These are phyloP conservation scores for Margaritifera margaritifera DNA, from an alignment of 2,888 invertebrate species.

Conservation along the genomic window DNA sequence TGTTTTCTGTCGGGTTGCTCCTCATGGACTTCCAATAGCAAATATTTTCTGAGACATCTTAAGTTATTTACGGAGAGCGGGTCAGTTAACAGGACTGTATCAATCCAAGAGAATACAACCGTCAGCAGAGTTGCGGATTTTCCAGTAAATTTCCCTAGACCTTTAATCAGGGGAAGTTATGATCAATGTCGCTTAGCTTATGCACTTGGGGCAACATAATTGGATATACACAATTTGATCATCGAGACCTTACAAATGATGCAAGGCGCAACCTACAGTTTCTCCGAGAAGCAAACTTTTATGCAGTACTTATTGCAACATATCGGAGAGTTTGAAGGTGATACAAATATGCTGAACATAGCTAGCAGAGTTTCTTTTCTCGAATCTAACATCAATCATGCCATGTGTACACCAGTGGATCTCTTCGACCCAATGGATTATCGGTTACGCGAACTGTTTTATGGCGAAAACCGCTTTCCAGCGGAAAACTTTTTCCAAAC, in stretches of 20 bases:
- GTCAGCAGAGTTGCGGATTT: not conserved
- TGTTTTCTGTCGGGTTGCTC: no score
- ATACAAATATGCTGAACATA: not conserved
- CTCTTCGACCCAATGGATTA: conserved; percentile 20
- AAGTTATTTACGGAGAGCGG: no score
- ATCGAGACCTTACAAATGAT: conserved; percentile 5
- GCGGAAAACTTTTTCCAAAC: conserved; percentile 2
- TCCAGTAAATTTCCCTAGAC: conserved; percentile 14
- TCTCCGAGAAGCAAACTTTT: conserved; percentile 5
- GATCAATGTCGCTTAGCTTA: conserved; percentile 6
- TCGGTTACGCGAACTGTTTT: conserved; percentile 9
- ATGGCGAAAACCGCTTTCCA: conserved; percentile 18
- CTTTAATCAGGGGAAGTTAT: conserved; percentile 1
- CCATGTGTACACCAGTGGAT: conserved; percentile 9
- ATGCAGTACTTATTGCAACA: conserved; percentile 15
- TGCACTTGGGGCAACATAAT: conserved; percentile 3
- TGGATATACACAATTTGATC: conserved; percentile 2
- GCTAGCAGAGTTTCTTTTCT: conserved; percentile 13
- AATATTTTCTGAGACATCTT: no score
- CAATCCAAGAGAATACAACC: no score
- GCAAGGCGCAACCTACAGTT: not conserved
- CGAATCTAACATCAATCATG: not conserved
- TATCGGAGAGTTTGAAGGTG: not conserved
- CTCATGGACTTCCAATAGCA: no score
- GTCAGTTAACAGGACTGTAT: no score